Percentiles rank a stretch among this genome's conserved stretches.
phyloP scores from a whole-genome alignment of 2,797 vertebrate species.

The Petrocephalus sullivani region DNA sequence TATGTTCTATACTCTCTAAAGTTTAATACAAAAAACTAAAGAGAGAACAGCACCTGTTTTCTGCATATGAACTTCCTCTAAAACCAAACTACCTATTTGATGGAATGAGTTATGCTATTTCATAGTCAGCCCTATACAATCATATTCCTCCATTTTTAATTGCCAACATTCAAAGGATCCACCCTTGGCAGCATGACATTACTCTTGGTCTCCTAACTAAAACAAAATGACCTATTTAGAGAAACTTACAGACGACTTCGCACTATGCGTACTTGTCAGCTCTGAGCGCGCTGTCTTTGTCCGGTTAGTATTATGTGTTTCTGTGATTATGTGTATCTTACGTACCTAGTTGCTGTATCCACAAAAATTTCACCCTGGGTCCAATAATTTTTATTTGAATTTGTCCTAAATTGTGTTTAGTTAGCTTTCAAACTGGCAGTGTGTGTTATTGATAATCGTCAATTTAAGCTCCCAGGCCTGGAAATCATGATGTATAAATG shows the following conservation, averaged over 20 bases:
- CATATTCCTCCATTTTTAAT: constrained; percentile 1
- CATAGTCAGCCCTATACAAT: neutral
- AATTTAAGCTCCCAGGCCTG: neutral
- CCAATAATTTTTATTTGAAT: neutral
- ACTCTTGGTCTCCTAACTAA: neutral
- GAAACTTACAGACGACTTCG: neutral
- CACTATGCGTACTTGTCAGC: neutral
- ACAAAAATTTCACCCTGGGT: neutral
- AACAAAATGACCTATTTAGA: neutral
- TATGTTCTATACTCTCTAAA: no score
- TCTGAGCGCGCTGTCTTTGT: neutral
- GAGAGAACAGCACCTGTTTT: neutral
- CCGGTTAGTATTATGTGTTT: neutral
- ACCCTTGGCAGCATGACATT: neutral
- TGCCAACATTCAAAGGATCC: neutral
- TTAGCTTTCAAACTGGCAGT: neutral
- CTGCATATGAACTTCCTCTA: neutral
- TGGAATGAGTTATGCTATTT: neutral
- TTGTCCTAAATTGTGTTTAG: neutral
- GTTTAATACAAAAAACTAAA: neutral
- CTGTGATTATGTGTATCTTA: neutral
- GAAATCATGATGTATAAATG: neutral
- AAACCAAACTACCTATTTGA: neutral
- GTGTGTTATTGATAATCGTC: neutral
- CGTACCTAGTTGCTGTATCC: neutral